These are phyloP conservation scores for Xylocopa sonorina DNA, from an alignment of 1,140 invertebrate genomes.

Conservation along the genomic window DNA sequence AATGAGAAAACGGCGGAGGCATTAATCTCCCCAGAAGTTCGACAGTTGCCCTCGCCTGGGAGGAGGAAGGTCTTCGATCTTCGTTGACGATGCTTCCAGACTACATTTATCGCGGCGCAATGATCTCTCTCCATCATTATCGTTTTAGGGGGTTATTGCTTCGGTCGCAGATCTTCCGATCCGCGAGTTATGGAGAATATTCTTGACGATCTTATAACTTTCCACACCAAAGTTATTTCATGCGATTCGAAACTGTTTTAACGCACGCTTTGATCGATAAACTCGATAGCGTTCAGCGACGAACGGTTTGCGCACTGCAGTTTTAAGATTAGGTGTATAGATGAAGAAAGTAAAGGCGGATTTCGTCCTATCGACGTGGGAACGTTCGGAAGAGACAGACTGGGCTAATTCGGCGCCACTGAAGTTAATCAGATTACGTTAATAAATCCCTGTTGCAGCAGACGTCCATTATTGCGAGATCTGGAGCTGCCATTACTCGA, in stretches of 20 bases:
- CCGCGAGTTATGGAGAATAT: no score
- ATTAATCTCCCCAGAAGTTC: constrained; percentile 65
- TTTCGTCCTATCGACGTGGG: constrained; percentile 43
- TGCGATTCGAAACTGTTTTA: no score
- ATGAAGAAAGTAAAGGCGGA: constrained; percentile 37
- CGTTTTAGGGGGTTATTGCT: not conserved
- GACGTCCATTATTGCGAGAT: constrained; percentile 60
- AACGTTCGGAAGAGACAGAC: constrained; percentile 48
- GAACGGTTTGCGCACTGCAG: constrained; percentile 30
- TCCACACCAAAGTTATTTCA: no score
- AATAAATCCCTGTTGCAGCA: constrained; percentile 66
- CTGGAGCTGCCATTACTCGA: constrained; percentile 54
- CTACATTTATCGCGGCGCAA: constrained; percentile 54
- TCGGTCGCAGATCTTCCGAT: not conserved
- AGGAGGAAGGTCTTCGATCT: constrained; percentile 61
- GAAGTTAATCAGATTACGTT: constrained; percentile 70
- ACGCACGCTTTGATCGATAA: no score
- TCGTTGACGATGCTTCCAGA: constrained; percentile 52
- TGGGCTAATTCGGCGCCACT: constrained; percentile 45
- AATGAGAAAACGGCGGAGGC: constrained; percentile 6
- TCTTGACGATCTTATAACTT: no score
- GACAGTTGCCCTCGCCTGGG: constrained; percentile 58
- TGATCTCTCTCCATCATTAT: constrained; percentile 60
- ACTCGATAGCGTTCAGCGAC: constrained; percentile 1
- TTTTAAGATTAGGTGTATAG: constrained; percentile 18